These are phyloP conservation scores for Drepana arcuata DNA, from an alignment of 1,140 invertebrate genomes.

Conservation along the genomic window DNA sequence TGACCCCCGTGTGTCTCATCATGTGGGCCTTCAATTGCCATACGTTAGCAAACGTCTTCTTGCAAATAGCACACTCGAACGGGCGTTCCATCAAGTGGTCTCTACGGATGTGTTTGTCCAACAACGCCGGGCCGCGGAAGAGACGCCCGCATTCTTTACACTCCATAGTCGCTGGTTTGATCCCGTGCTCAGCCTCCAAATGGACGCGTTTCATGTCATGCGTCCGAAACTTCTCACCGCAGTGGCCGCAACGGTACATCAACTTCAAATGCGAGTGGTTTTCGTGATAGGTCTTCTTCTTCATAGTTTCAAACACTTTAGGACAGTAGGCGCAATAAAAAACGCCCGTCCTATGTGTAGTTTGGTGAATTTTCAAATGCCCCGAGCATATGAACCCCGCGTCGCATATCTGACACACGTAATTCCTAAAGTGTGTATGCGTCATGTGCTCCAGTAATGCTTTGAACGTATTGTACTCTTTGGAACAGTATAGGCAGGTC, in stretches of 20 bases:
- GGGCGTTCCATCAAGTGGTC: slow-evolving; percentile 7
- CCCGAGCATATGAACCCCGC: slow-evolving; percentile 73
- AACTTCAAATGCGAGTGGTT: not conserved
- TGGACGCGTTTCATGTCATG: slow-evolving; percentile 1
- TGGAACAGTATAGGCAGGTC: not conserved
- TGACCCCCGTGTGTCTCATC: slow-evolving; percentile 8
- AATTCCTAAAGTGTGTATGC: slow-evolving; percentile 17
- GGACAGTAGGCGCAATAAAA: slow-evolving; percentile 22
- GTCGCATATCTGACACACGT: slow-evolving; percentile 70
- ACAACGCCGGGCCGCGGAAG: not conserved
- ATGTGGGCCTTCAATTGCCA: slow-evolving; percentile 24
- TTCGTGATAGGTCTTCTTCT: slow-evolving; percentile 27
- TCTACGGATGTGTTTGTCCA: not conserved
- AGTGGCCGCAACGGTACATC: slow-evolving; percentile 3
- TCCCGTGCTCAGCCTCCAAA: not conserved
- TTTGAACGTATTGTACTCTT: slow-evolving; percentile 35
- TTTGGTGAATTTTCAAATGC: slow-evolving; percentile 4
- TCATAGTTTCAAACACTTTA: slow-evolving; percentile 17
- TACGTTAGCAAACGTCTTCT: slow-evolving; percentile 31
- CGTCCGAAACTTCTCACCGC: slow-evolving; percentile 1
- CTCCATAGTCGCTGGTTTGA: not conserved
- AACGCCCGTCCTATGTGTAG: slow-evolving; percentile 7
- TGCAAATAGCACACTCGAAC: slow-evolving; percentile 29
- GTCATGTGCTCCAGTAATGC: slow-evolving; percentile 55
- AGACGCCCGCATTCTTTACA: slow-evolving; percentile 4